A percentile compares a stretch with the other conserved stretches of the same genome.
phyloP scores from a whole-genome alignment of 2,797 vertebrate genomes.

The Enteromius fasciolatus region DNA sequence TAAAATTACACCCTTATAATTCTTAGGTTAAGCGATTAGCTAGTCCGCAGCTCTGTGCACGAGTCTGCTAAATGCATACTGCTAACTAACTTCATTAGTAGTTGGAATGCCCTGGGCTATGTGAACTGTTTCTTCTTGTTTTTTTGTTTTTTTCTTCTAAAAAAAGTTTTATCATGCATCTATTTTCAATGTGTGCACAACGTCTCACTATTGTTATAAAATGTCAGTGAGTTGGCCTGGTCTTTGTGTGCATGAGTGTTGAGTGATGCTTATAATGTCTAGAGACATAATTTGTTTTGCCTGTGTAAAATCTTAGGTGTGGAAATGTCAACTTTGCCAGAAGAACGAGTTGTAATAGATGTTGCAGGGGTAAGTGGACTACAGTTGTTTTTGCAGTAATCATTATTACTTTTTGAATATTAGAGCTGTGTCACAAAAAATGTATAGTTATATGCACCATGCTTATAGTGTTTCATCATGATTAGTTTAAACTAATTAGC shows the following conservation, averaged over 20 bases:
- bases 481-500: not conserved
- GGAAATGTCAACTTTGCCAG: constrained; percentile 97
- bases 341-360: constrained; percentile 97
- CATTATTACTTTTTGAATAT: not conserved
- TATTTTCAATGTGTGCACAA: not conserved
- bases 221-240: not conserved
- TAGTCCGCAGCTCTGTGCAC: not conserved
- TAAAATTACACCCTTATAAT: not conserved
- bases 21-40: not conserved
- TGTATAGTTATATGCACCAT: not conserved
- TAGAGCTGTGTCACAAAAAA: too few species aligned
- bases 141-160: not conserved
- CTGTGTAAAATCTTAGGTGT: constrained; percentile 78
- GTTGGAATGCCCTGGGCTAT: not conserved
- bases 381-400: not conserved
- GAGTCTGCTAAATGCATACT: not conserved
- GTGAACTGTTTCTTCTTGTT: not conserved
- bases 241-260: not conserved
- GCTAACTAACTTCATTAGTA: not conserved
- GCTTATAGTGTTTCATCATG: not conserved
- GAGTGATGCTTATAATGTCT: not conserved
- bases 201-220: not conserved
- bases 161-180: not conserved
- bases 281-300: not conserved
- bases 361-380: constrained; percentile 84